Base-by-base conservation (phyloP, 2,113 vertebrate genomes). In the Scopus umbretta region DNA sequence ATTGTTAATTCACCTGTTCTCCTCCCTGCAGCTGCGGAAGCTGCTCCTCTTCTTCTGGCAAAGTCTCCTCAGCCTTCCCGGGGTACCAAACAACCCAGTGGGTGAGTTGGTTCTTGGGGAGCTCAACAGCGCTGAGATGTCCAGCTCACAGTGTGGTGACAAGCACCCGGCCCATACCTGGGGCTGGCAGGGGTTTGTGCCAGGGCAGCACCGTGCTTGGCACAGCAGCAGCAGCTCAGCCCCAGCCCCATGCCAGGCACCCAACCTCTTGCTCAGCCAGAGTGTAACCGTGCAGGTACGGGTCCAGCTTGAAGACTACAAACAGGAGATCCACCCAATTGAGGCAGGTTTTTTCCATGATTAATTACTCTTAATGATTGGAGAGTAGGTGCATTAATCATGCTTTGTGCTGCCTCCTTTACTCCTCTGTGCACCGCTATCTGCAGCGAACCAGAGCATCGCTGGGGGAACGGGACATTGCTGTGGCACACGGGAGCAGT, bases 381-480 rank as follows among this genome's bases (percentile, higher is more conserved):
- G 30, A 34, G 67, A 82, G 22, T 11, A 56, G 75, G 56, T 43
- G 21, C 66, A 45, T 91, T 34, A 38, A 79, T 75, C 56, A 75
- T 42, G 55, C 80, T 49, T 27, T 50, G 73, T 65, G 73, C 78
- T 73, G 38, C 74, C 30, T 73, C 26, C 72, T 40, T 53, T 38
- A 16, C 20, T 42, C 25, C 56, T 53, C 61, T 13, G 14, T 4
- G 2, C 9, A 13, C 32, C 22, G 2, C 40, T 56, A 42, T 73
- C 81, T 86, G 40, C 62, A n/a, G 86, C 10, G 4, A 55, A 8
- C 15, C 85, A 50, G 92, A 53, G 85, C 2, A 0, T 11, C 1
- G 0, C 75, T 9, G 11, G 14, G n/a, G 61, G 32, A 47, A 23
- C 0, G 0, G 63, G 50, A 38, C 38, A 1, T 11, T 7, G 15